phyloP scores from a whole-genome alignment of 2,113 vertebrate species.

The Corythornis cristatus region DNA sequence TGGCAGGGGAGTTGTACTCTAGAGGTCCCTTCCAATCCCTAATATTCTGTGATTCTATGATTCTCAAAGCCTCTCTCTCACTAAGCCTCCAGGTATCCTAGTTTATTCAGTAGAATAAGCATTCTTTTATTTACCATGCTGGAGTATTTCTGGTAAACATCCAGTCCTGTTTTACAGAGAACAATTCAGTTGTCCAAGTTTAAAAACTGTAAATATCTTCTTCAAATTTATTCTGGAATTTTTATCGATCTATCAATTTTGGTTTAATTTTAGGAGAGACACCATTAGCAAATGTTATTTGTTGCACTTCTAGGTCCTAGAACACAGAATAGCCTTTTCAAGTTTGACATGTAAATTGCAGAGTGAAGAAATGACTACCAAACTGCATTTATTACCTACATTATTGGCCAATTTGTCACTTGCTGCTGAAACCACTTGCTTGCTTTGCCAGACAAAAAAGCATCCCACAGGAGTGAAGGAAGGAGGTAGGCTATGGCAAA shows the following conservation, averaged over 20 bases:
- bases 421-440: slow-evolving; percentile 25
- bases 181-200: not conserved
- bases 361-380: not conserved
- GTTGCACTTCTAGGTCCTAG: not conserved
- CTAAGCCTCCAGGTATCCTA: not conserved
- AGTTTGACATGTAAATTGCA: slow-evolving; percentile 61
- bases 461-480: not conserved
- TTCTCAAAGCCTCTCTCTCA: not conserved
- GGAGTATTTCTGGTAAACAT: not conserved
- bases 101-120: not conserved
- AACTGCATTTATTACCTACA: slow-evolving; percentile 48
- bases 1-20: too few species aligned
- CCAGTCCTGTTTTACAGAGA: not conserved
- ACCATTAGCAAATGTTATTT: slow-evolving; percentile 40
- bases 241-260: slow-evolving; percentile 8
- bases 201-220: not conserved
- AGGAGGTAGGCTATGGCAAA: not conserved
- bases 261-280: not conserved
- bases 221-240: not conserved
- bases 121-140: not conserved
- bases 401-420: slow-evolving; percentile 66
- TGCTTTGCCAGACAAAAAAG: not conserved
- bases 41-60: too few species aligned
- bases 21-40: too few species aligned
- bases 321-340: slow-evolving; percentile 25